Evolutionary conservation across 2,113 vertebrate genomes (phyloP).

Genomic region (Coregonus clupeaformis): DNA sequence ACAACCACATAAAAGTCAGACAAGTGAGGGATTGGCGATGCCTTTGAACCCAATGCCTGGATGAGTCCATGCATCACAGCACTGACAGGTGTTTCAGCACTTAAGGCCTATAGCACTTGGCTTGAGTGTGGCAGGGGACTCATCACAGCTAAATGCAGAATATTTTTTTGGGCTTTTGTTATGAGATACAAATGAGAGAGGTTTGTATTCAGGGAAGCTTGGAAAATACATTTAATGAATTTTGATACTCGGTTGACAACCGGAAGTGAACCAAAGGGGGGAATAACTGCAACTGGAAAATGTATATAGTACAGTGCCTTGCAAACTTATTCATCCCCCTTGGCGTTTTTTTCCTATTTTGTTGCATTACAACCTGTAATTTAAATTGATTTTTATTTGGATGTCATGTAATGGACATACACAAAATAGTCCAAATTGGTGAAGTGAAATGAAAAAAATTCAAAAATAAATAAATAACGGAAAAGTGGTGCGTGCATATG

Average conservation of each 20-base stretch:
- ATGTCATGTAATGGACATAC: too few species aligned
- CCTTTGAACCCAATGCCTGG: neutral
- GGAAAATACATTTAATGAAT: neutral
- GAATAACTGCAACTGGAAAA: neutral
- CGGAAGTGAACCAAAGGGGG: neutral
- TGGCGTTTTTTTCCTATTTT: too few species aligned
- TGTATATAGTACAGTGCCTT: too few species aligned
- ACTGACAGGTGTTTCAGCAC: neutral
- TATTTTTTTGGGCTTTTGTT: neutral
- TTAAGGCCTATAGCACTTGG: neutral
- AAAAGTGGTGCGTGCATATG: too few species aligned
- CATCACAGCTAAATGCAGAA: neutral
- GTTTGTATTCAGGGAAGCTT: constrained; percentile 1
- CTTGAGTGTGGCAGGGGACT: neutral
- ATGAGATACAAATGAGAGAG: constrained; percentile 5
- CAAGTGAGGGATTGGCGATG: neutral
- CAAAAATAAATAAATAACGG: too few species aligned
- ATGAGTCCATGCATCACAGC: neutral
- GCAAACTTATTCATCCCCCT: too few species aligned
- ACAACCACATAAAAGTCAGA: neutral
- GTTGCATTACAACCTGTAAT: too few species aligned
- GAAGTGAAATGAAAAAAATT: too few species aligned
- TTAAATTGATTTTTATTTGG: too few species aligned
- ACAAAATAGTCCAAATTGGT: too few species aligned
- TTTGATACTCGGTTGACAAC: constrained; percentile 1